phyloP scores from a whole-genome alignment of 2,888 invertebrate species.

The Mycalesis mineus region DNA sequence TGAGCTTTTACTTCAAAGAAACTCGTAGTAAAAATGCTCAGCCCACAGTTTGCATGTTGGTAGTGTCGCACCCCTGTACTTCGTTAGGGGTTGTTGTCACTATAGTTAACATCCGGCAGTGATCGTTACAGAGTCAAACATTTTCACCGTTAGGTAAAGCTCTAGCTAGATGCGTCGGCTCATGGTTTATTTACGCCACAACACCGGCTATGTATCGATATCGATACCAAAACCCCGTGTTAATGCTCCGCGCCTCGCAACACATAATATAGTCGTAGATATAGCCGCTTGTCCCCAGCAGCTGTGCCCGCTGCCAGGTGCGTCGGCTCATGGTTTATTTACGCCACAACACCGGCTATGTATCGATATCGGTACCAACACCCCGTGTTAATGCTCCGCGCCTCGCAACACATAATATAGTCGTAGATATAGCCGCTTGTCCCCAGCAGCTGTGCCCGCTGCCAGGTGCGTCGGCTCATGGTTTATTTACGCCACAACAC shows the following conservation, averaged over 20 bases:
- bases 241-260: background rate
- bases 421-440: too few relatives aligned
- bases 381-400: background rate
- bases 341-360: slow-evolving; percentile 2
- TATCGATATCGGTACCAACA: background rate
- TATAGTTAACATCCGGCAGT: too few relatives aligned
- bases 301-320: slow-evolving; percentile 25
- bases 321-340: slow-evolving; percentile 21
- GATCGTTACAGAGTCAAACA: too few relatives aligned
- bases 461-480: slow-evolving; percentile 25
- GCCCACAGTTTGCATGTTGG: too few relatives aligned
- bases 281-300: too few relatives aligned
- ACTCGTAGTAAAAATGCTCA: too few relatives aligned
- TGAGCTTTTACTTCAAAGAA: too few relatives aligned
- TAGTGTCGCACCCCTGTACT: too few relatives aligned
- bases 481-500: slow-evolving; percentile 17
- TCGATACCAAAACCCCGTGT: background rate
- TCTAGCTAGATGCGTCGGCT: slow-evolving; percentile 24
- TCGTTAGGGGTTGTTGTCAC: too few relatives aligned
- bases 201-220: background rate
- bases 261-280: too few relatives aligned
- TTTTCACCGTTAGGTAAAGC: too few relatives aligned
- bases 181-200: slow-evolving; percentile 22
- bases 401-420: too few relatives aligned
- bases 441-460: slow-evolving; percentile 12